Evolutionary conservation across 2,113 vertebrate species (phyloP).

Genomic region (Alethe castanea): DNA sequence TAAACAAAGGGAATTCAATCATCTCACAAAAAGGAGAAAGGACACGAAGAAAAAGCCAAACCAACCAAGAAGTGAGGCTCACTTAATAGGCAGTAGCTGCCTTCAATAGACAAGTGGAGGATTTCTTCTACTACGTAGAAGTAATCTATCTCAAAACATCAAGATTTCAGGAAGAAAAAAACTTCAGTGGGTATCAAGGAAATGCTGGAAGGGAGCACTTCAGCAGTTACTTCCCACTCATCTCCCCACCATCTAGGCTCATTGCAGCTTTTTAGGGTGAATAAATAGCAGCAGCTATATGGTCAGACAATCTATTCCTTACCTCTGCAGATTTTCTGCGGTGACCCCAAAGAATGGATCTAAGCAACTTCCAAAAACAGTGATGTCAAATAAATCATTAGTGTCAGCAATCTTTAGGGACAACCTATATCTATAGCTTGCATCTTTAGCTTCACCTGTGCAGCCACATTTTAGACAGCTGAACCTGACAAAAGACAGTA

Average conservation of each 20-base stretch:
- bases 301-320: neutral
- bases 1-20: neutral
- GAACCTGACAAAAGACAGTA: constrained; percentile 61
- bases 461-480: constrained; percentile 74
- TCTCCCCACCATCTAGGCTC: neutral
- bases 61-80: neutral
- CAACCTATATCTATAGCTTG: constrained; percentile 76
- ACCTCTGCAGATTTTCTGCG: constrained; percentile 75
- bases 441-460: constrained; percentile 54
- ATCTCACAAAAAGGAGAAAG: neutral
- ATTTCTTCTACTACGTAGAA: neutral
- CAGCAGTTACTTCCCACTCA: neutral
- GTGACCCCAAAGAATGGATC: constrained; percentile 78
- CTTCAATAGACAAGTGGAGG: neutral
- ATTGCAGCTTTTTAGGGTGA: neutral
- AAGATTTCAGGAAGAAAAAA: neutral
- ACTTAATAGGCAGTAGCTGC: neutral
- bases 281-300: neutral
- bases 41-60: neutral
- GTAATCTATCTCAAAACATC: neutral
- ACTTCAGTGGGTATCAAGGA: neutral
- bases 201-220: neutral
- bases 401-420: constrained; percentile 72
- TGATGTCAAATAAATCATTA: constrained; percentile 67
- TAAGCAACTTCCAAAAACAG: constrained; percentile 80